Evolutionary conservation across 23 tunicate genomes (phyloP), one percentile per base, ranked within the genome.

Genomic region (Ascidia mentula): DNA sequence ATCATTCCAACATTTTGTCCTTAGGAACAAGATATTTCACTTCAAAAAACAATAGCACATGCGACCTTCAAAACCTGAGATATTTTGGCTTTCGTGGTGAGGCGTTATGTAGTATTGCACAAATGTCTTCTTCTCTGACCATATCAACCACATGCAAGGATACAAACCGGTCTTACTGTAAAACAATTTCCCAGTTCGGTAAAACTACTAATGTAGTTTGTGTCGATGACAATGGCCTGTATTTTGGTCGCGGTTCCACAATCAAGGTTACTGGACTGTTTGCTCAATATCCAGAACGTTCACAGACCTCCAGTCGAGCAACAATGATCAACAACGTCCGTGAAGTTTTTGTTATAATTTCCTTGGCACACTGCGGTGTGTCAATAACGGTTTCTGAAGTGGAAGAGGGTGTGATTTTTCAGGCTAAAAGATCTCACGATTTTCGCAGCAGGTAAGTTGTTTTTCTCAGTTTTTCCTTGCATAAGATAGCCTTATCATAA

Each of bases 31-130:
- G 89, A 0, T 82, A 88, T 39, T 42, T 38, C 38, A 82, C 93
- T 33, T 82, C 84, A 74, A 88, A 88, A 46, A 82, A 84, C 84
- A 34, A 38, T 31, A 69, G 34, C 73, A 65, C 32, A 31, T 18
- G 22, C 15, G 82, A 82, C 72, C 18, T 88, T 6, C 30, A 88
- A 13, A 88, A 82, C 26, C 83, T 82, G 9, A 30, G 70, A 39
- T 45, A 53, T 60, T 89, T 72, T 73, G 95, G 95, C n/a, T 84
- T 34, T 74, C 81, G 89, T 22, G 95, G 95, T 35, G 95, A 89
- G 40, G 95, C 95, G 6, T 59, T 89, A 40, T 60, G 85, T 15
- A 89, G 95, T 38, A 84, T 89, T 7, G 95, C 95, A 2, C 30
- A 84, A 22, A 40, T 89, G 38, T 89, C 88, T 6, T 18, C 80